A percentile compares a stretch with the other conserved stretches of the same genome.
Evolutionary conservation across 2,113 vertebrate species (phyloP).

Genomic region (Notarius lentiginosus): DNA sequence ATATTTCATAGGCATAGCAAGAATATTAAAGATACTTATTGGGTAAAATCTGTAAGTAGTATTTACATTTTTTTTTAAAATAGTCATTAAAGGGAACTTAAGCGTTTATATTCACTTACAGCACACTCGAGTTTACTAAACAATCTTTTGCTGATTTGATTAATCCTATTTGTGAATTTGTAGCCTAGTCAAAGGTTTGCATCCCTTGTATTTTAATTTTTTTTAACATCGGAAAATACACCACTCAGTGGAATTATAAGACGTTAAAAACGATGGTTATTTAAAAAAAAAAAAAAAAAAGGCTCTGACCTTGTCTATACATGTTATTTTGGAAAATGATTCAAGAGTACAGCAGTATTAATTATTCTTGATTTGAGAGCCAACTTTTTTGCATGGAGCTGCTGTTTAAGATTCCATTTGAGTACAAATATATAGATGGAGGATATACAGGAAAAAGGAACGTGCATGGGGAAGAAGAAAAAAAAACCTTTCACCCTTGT

Average conservation of each 20-base stretch:
- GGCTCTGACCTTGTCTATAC: too few species aligned
- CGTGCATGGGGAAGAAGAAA: too few species aligned
- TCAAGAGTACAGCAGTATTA: too few species aligned
- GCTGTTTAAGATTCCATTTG: neutral
- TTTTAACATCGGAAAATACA: neutral
- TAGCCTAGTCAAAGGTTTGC: neutral
- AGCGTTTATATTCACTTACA: neutral
- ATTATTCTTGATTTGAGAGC: too few species aligned
- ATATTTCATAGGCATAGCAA: neutral
- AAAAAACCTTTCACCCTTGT: too few species aligned
- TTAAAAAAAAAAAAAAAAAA: neutral
- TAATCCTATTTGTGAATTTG: neutral
- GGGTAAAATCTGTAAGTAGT: neutral
- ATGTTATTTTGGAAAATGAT: neutral
- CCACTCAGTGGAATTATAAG: neutral
- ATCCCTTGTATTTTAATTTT: neutral
- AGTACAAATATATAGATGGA: neutral
- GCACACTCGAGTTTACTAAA: neutral
- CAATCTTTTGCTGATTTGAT: neutral
- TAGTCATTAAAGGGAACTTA: neutral
- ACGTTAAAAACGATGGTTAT: neutral
- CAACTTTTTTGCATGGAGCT: neutral
- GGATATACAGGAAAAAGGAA: too few species aligned
- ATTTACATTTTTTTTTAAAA: constrained; percentile 24
- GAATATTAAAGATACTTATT: neutral